A percentile compares a stretch with the other conserved stretches of the same genome.
Evolutionary conservation across 2,888 invertebrate species (phyloP).

Genomic region (Dryobotodes eremita): DNA sequence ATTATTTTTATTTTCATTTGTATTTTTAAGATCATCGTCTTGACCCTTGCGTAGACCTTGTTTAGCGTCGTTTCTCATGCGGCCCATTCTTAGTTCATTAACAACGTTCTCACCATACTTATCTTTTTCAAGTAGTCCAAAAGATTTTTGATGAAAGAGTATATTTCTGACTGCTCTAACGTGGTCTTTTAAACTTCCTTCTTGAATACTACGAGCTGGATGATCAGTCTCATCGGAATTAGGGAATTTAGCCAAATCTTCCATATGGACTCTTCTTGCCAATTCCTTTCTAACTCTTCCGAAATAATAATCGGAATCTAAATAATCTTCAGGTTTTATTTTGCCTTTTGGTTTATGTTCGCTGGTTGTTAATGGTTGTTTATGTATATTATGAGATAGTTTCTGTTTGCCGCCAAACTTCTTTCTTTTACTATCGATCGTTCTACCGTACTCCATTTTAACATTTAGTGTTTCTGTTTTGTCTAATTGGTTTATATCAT

Average conservation of each 20-base stretch:
- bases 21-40: neutral
- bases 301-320: constrained; percentile 74
- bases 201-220: constrained; percentile 59
- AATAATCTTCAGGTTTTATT: constrained; percentile 71
- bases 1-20: neutral
- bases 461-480: neutral
- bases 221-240: constrained; percentile 59
- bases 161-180: constrained; percentile 71
- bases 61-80: neutral
- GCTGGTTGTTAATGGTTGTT: neutral
- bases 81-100: neutral
- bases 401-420: constrained; percentile 27
- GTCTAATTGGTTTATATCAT: neutral
- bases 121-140: constrained; percentile 40
- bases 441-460: constrained; percentile 28
- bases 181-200: constrained; percentile 65
- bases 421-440: constrained; percentile 20
- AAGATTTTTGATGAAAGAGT: constrained; percentile 66
- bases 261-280: neutral
- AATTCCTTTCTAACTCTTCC: constrained; percentile 55
- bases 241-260: constrained; percentile 22
- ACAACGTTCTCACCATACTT: constrained; percentile 18
- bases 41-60: neutral
- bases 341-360: neutral
- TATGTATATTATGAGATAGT: neutral